Conservation (phyloP, 2,797 vertebrate species). For the Scyliorhinus canicula region DNA sequence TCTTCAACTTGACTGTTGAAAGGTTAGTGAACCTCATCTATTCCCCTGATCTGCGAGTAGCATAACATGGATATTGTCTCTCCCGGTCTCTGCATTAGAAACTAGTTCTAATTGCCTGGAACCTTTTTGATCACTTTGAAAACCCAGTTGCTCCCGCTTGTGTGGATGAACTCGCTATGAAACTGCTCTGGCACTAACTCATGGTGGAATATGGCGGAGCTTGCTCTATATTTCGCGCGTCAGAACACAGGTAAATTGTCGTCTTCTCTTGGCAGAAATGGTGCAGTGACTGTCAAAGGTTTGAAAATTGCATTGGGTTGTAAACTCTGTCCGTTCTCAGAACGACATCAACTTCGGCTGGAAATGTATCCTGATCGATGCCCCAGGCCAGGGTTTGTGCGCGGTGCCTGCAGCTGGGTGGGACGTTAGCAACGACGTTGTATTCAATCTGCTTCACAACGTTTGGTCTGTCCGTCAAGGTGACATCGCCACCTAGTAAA, state of each 20-base stretch:
- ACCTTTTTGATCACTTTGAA: slow-evolving; percentile 3
- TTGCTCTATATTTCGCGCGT: background rate
- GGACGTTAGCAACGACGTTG: background rate
- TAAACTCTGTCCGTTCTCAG: background rate
- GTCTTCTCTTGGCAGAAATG: background rate
- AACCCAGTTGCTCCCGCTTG: background rate
- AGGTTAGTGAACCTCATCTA: background rate
- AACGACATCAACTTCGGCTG: slow-evolving; percentile 7
- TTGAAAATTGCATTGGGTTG: background rate
- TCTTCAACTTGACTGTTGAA: background rate
- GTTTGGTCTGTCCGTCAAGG: background rate
- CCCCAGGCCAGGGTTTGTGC: background rate
- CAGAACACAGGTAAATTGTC: background rate
- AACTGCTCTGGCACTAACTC: background rate
- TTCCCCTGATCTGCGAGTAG: background rate
- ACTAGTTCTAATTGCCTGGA: too few relatives aligned
- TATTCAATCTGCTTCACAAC: slow-evolving; percentile 15
- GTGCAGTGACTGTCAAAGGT: background rate
- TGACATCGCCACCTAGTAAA: slow-evolving; percentile 27
- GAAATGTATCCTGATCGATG: background rate
- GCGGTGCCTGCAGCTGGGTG: background rate
- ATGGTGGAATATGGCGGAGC: background rate
- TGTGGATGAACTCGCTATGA: background rate
- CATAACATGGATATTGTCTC: background rate
- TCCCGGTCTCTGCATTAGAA: background rate